phyloP scores from a whole-genome alignment of 2,888 invertebrate genomes.

The Balanococcus diminutus region DNA sequence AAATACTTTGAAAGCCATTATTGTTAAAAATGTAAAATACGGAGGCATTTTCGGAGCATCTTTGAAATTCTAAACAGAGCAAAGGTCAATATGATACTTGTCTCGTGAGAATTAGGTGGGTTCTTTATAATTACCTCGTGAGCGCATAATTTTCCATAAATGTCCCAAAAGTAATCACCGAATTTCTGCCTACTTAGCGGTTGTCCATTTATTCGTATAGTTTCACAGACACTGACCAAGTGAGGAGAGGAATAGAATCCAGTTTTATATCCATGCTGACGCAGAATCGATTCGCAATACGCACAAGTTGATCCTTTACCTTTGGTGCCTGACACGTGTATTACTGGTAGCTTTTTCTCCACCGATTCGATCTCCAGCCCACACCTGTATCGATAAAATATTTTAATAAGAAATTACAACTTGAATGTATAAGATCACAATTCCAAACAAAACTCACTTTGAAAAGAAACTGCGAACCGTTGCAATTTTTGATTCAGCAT shows the following conservation, averaged over 20 bases:
- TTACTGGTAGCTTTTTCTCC: conserved; percentile 71
- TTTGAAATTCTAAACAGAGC: conserved; percentile 57
- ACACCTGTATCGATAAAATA: conserved; percentile 53
- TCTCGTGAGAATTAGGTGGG: no score
- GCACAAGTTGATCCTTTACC: conserved; percentile 98
- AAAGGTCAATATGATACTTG: neutral
- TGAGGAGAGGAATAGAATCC: conserved; percentile 98
- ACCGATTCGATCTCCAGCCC: conserved; percentile 57
- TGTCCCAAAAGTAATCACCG: conserved; percentile 78
- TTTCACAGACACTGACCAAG: conserved; percentile 86
- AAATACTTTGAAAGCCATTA: conserved; percentile 89
- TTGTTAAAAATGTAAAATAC: conserved; percentile 95
- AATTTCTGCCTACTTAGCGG: conserved; percentile 78
- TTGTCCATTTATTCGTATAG: conserved; percentile 84
- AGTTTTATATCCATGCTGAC: conserved; percentile 81
- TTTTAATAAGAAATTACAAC: neutral
- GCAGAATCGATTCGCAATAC: conserved; percentile 85
- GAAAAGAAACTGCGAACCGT: neutral
- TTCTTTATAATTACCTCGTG: neutral
- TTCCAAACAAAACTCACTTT: neutral
- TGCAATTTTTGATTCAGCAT: neutral
- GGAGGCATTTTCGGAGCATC: conserved; percentile 78
- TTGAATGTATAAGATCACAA: neutral
- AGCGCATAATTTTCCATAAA: conserved; percentile 69
- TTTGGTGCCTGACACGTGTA: conserved; percentile 97